Conservation (phyloP, 2,797 vertebrate genomes). For the Sebastes taczanowskii region DNA sequence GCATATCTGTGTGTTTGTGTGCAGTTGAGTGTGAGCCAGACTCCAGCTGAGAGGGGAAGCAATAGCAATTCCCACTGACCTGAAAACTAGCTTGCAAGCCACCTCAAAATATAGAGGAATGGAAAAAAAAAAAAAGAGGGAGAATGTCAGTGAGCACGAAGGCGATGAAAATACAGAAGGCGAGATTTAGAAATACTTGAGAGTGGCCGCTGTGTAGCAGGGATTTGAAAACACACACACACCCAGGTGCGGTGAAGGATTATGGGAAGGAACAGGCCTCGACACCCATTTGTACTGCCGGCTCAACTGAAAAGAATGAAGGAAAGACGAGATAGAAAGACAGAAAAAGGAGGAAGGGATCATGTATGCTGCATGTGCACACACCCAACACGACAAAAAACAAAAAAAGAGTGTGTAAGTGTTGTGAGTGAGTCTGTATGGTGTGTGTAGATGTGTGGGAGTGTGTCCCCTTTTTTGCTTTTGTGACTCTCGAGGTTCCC, state of each 20-base stretch:
- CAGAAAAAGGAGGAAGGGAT: constrained; percentile 31
- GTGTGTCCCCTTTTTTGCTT: constrained; percentile 48
- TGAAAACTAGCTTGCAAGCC: constrained; percentile 67
- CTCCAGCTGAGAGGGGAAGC: constrained; percentile 72
- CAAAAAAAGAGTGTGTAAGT: constrained; percentile 15
- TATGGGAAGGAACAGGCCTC: constrained; percentile 55
- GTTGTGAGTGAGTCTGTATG: constrained; percentile 18
- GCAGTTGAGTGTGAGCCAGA: constrained; percentile 62
- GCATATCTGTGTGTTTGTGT: constrained; percentile 39
- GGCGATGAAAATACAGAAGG: constrained; percentile 34
- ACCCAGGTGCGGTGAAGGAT: constrained; percentile 53
- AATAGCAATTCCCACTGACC: constrained; percentile 77
- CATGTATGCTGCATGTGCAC: constrained; percentile 27
- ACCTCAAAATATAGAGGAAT: constrained; percentile 52
- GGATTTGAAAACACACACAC: neutral
- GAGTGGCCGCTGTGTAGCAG: neutral
- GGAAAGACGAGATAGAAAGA: constrained; percentile 36
- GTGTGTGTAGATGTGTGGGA: constrained; percentile 49
- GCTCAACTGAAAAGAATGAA: constrained; percentile 45
- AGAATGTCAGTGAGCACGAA: constrained; percentile 68
- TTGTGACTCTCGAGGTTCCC: constrained; percentile 68
- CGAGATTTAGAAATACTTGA: constrained; percentile 42
- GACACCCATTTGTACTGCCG: constrained; percentile 43
- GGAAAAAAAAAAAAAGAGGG: neutral
- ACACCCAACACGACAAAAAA: constrained; percentile 26